These are phyloP conservation scores for Gymnocheta viridis DNA, from an alignment of 2,888 invertebrate species.

Conservation along the genomic window DNA sequence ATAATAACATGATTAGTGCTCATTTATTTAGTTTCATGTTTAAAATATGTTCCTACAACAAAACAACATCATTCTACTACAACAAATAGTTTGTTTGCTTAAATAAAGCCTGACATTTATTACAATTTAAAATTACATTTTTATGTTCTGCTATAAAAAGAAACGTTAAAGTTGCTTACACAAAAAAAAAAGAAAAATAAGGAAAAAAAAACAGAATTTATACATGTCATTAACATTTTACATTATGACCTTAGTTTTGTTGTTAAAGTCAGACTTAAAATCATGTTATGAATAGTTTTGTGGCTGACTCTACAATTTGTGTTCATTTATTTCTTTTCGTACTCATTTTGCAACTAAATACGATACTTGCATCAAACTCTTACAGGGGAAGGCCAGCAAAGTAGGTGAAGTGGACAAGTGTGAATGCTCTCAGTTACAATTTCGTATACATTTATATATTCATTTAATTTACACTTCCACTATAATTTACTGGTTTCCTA, in stretches of 20 bases:
- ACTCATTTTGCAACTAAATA: not conserved
- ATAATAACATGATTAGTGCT: not conserved
- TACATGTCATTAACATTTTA: slow-evolving; percentile 64
- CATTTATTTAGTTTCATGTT: slow-evolving; percentile 6
- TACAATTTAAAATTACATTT: slow-evolving; percentile 41
- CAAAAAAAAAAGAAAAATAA: not conserved
- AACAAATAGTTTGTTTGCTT: slow-evolving; percentile 14
- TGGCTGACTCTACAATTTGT: slow-evolving; percentile 16
- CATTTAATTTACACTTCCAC: too few relatives aligned
- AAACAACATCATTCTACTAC: not conserved
- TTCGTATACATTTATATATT: too few relatives aligned
- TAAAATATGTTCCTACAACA: not conserved
- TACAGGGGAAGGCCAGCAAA: slow-evolving; percentile 16
- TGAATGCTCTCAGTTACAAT: not conserved
- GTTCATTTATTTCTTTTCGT: not conserved
- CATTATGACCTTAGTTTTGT: slow-evolving; percentile 63
- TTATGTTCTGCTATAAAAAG: slow-evolving; percentile 21
- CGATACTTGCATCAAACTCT: not conserved
- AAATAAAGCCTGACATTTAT: slow-evolving; percentile 55
- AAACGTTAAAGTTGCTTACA: slow-evolving; percentile 27
- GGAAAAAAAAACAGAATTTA: slow-evolving; percentile 39
- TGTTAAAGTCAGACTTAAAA: slow-evolving; percentile 60
- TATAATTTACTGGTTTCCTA: too few relatives aligned
- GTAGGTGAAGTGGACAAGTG: not conserved
- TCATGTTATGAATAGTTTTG: slow-evolving; percentile 50